These are phyloP conservation scores for Heliconius nattereri DNA, from an alignment of 1,140 invertebrate species.

Conservation along the genomic window DNA sequence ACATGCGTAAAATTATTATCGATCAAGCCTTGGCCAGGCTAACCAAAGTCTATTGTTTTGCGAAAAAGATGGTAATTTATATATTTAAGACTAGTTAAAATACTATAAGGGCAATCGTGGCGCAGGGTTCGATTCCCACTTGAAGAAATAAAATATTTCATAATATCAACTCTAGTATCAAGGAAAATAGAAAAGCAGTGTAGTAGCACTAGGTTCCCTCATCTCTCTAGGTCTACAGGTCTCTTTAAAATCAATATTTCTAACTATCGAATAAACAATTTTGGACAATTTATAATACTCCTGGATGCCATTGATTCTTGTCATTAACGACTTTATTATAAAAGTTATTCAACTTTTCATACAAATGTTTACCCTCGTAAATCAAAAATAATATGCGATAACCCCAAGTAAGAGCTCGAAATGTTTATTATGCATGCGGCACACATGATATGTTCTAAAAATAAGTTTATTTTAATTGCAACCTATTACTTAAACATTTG, in stretches of 20 bases:
- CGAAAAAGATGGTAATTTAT: not conserved
- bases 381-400: conserved; percentile 10
- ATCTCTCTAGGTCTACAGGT: no score
- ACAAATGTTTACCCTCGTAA: not conserved
- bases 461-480: no score
- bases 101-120: not conserved
- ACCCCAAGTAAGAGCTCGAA: not conserved
- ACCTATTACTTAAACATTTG: not conserved
- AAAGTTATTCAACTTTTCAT: not conserved
- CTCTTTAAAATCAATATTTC: not conserved
- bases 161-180: no score
- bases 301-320: not conserved
- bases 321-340: not conserved
- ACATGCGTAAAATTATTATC: not conserved
- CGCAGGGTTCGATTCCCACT: no score
- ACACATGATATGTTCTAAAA: not conserved
- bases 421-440: not conserved
- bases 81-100: not conserved
- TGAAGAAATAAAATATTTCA: no score
- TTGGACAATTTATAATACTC: not conserved
- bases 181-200: no score
- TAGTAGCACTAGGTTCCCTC: no score
- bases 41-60: not conserved
- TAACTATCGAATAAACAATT: not conserved
- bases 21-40: no score